Evolutionary conservation across 2,113 vertebrate genomes (phyloP).

Genomic region (Corydoras maculifer): DNA sequence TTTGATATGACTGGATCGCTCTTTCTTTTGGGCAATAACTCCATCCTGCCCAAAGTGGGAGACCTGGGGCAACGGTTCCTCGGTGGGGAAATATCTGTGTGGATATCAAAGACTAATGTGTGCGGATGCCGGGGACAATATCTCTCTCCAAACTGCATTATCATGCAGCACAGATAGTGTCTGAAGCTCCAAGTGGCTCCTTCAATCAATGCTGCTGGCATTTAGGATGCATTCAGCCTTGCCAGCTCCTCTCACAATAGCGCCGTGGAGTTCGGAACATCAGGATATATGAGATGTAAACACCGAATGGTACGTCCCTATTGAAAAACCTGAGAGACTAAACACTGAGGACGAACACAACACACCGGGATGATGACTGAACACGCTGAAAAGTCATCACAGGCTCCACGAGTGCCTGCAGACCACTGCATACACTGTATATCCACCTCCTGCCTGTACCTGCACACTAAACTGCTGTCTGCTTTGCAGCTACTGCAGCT

Average conservation of each 20-base stretch:
- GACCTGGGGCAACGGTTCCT: neutral
- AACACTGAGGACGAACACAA: neutral
- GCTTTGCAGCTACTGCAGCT: too few species aligned
- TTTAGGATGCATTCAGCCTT: conserved; percentile 18
- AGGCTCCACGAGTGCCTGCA: too few species aligned
- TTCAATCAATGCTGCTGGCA: conserved; percentile 31
- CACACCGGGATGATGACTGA: neutral
- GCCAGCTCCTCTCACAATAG: conserved; percentile 21
- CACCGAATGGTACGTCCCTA: neutral
- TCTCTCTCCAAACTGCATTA: conserved; percentile 34
- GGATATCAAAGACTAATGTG: conserved; percentile 4
- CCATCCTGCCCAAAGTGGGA: neutral
- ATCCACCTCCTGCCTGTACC: too few species aligned
- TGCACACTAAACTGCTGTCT: too few species aligned
- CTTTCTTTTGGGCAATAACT: neutral
- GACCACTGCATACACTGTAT: too few species aligned
- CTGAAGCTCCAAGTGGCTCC: conserved; percentile 26
- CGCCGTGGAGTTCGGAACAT: neutral
- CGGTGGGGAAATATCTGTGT: neutral
- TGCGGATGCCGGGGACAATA: conserved; percentile 20
- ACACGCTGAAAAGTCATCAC: too few species aligned
- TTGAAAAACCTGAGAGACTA: neutral
- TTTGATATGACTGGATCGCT: conserved; percentile 9
- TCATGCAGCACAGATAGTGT: conserved; percentile 31
- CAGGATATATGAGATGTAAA: neutral